Conservation (phyloP, 2,797 vertebrate species). For the Dendrocincla tyrannina region DNA sequence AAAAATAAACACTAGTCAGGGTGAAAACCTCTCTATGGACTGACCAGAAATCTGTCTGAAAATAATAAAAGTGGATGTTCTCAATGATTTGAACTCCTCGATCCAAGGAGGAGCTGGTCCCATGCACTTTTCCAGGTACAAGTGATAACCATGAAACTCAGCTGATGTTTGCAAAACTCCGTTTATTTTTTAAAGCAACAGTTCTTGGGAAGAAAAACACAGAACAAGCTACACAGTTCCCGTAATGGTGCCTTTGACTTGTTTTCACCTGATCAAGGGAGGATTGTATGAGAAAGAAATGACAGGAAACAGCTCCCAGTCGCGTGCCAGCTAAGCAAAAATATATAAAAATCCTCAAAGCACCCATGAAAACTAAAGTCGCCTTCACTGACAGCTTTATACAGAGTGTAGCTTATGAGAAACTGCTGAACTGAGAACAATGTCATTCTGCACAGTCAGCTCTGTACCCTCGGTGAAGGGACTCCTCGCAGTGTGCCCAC, state of each 20-base stretch:
- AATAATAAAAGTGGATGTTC: background rate
- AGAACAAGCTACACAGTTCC: background rate
- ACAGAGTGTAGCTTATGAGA: background rate
- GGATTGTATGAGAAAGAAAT: background rate
- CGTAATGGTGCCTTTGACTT: background rate
- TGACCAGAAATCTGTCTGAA: background rate
- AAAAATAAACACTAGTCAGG: background rate
- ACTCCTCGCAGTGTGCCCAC: background rate
- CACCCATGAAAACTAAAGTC: background rate
- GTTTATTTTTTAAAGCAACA: conserved; percentile 13
- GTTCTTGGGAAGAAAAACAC: background rate
- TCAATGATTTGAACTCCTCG: background rate
- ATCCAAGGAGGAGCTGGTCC: background rate
- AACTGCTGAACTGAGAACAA: background rate
- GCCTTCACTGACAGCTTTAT: background rate
- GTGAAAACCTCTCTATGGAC: background rate
- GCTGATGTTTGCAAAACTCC: background rate
- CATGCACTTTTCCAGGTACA: background rate
- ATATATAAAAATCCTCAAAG: background rate
- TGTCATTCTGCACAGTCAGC: rapidly evolving
- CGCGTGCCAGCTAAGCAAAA: background rate
- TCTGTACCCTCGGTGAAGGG: background rate
- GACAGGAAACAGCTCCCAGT: background rate
- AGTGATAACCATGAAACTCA: background rate
- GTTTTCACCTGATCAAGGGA: background rate